Base-by-base conservation (phyloP, 1,140 invertebrate species). In the Plodia interpunctella region DNA sequence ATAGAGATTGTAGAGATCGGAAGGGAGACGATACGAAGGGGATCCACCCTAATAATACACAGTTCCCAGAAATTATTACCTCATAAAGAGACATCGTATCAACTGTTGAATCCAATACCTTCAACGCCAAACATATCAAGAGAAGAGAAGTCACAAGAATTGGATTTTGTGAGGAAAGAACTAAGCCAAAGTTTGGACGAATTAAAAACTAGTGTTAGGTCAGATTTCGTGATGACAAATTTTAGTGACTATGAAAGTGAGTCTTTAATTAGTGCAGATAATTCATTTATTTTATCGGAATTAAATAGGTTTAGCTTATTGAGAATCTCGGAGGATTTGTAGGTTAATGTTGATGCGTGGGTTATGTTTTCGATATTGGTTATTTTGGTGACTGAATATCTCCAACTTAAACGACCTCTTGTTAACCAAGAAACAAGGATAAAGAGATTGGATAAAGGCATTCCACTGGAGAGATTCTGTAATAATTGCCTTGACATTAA, bases 1-100 rank as follows among this genome's bases (percentile, higher is more conserved):
- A 78, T 93, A 10, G 94, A 96, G 78, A 94, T 94, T 5, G 92
- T 96, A 15, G 95, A 96, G 71, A 90, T 95, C 30, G 94, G 95
- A 0, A 92, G 93, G 66, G 91, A 92, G 30, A 94, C 93, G 0
- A 84, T 95, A 17, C 84, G 94, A 28, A 85, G 94, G n/a, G 92
- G 94, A 18, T 94, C 94, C 28, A 94, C 92, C 20, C 90, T 95
- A 49, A 91, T 95, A 56, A 85, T 93, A n/a, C 92, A 93, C 57
- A 92, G 93, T 9, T 94, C 94, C 51, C 93, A 94, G 61, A 92
- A 92, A 60, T 63, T 94, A 0, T 74, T 95, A 19, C 89, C 90
- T 11, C 76, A 90, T 4, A 91, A 92, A 18, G 94, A 95, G 15
- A 92, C 91, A 1, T 92, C 58, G 0, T 85, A 85, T 20, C 72